Conservation (phyloP, 1,140 invertebrate species). For the Leptinotarsa lineolata region DNA sequence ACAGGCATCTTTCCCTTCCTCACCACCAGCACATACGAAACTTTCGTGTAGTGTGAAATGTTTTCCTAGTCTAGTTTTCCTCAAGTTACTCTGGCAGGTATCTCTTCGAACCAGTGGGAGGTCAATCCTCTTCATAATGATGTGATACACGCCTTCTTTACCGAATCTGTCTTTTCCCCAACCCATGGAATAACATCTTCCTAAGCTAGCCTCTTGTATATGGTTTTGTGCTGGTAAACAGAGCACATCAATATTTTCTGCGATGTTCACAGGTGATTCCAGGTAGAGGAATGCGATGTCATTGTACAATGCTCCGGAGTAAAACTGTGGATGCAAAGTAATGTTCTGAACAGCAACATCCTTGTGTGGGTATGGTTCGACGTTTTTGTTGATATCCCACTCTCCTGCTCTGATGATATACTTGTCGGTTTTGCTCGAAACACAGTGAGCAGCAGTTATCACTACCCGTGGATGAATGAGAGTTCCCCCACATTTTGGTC, state of each 20-base stretch:
- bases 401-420: slow-evolving; percentile 65
- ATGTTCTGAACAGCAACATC: slow-evolving; percentile 65
- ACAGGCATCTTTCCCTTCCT: slow-evolving; percentile 66
- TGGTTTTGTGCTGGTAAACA: slow-evolving; percentile 66
- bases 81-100: slow-evolving; percentile 61
- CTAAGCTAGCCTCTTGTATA: slow-evolving; percentile 52
- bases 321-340: slow-evolving; percentile 54
- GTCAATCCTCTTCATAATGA: slow-evolving; percentile 72
- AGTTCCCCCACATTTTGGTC: slow-evolving; percentile 69
- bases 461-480: slow-evolving; percentile 71
- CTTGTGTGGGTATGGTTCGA: slow-evolving; percentile 71
- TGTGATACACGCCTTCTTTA: slow-evolving; percentile 63
- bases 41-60: slow-evolving; percentile 67
- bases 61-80: slow-evolving; percentile 63
- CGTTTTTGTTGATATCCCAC: slow-evolving; percentile 77
- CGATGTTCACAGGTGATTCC: slow-evolving; percentile 59
- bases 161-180: slow-evolving; percentile 68
- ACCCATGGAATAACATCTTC: slow-evolving; percentile 61
- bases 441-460: slow-evolving; percentile 71
- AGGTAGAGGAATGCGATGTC: slow-evolving; percentile 71
- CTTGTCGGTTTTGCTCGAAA: slow-evolving; percentile 47
- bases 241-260: slow-evolving; percentile 70
- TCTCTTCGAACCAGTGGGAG: slow-evolving; percentile 63
- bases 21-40: slow-evolving; percentile 77
- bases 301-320: slow-evolving; percentile 63